Evolutionary conservation across 2,888 invertebrate genomes (phyloP).

Genomic region (Aspidiotus rigidus): DNA sequence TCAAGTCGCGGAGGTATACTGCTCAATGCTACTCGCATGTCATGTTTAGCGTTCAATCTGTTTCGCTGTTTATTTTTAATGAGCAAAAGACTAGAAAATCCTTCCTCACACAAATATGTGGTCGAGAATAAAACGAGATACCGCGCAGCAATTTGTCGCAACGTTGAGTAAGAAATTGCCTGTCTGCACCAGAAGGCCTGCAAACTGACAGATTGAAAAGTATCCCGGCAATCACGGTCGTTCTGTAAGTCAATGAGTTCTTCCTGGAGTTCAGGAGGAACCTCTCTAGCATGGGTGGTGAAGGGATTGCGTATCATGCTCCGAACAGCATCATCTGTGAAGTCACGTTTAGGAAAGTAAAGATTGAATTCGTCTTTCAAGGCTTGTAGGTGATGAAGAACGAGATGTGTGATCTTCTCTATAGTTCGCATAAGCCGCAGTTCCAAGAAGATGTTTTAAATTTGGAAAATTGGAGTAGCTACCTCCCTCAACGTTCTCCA

Average conservation of each 20-base stretch:
- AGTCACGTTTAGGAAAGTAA: constrained; percentile 19
- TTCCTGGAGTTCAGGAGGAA: constrained; percentile 19
- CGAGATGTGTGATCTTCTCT: constrained; percentile 24
- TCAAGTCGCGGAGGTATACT: too few relatives aligned
- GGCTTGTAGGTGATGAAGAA: constrained; percentile 26
- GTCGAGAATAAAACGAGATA: constrained; percentile 15
- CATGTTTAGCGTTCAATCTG: too few relatives aligned
- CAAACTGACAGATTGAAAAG: background rate
- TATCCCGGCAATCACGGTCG: constrained; percentile 1
- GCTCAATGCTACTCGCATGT: too few relatives aligned
- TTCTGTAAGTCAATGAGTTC: constrained; percentile 4
- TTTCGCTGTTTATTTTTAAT: constrained; percentile 23
- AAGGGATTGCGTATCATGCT: constrained; percentile 10
- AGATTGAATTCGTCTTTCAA: constrained; percentile 24
- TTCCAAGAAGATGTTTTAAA: constrained; percentile 20
- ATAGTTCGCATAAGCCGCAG: constrained; percentile 7
- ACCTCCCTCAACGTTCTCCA: constrained; percentile 21
- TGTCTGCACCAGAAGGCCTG: background rate
- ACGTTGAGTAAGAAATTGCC: background rate
- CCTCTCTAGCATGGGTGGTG: constrained; percentile 6
- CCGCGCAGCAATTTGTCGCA: background rate
- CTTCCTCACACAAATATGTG: constrained; percentile 24
- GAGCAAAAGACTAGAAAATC: constrained; percentile 11
- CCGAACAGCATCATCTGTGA: constrained; percentile 14
- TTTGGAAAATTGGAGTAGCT: constrained; percentile 29